phyloP scores from a whole-genome alignment of 2,888 invertebrate species.

The Bhutanitis thaidina region DNA sequence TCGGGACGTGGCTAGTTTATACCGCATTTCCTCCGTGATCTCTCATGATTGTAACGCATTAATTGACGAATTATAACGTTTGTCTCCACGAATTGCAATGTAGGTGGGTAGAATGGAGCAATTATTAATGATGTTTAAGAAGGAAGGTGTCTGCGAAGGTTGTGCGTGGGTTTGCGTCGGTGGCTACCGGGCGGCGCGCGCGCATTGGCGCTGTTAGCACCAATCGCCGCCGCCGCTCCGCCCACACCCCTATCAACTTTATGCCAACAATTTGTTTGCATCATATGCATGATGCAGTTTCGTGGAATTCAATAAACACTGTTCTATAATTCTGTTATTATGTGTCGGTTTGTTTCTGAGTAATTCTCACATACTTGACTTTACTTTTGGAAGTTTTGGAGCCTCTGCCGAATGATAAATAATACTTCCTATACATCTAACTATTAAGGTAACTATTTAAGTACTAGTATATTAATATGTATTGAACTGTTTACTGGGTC shows the following conservation, averaged over 20 bases:
- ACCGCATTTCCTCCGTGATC: slow-evolving; percentile 37
- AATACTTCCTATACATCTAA: too few relatives aligned
- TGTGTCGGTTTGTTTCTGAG: too few relatives aligned
- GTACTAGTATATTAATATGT: too few relatives aligned
- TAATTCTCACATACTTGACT: too few relatives aligned
- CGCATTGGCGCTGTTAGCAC: slow-evolving; percentile 70
- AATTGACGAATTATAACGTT: slow-evolving; percentile 22
- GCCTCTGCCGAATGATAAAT: too few relatives aligned
- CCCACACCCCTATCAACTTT: slow-evolving; percentile 43
- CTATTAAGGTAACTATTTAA: too few relatives aligned
- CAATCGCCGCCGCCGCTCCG: slow-evolving; percentile 65
- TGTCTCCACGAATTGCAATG: slow-evolving; percentile 10
- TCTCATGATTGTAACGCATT: slow-evolving; percentile 24
- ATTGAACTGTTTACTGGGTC: too few relatives aligned
- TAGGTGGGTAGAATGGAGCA: background rate
- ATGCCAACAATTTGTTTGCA: slow-evolving; percentile 15
- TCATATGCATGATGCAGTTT: slow-evolving; percentile 1
- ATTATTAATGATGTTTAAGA: slow-evolving; percentile 3
- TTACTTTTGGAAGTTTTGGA: too few relatives aligned
- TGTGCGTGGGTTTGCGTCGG: background rate
- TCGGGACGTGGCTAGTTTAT: slow-evolving; percentile 23
- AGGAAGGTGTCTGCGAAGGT: slow-evolving; percentile 7
- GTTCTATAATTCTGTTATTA: background rate
- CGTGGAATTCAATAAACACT: background rate
- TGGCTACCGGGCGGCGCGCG: slow-evolving; percentile 69